These are phyloP conservation scores for Aphelocoma californica DNA, from an alignment of 2,797 vertebrate genomes.

Conservation along the genomic window DNA sequence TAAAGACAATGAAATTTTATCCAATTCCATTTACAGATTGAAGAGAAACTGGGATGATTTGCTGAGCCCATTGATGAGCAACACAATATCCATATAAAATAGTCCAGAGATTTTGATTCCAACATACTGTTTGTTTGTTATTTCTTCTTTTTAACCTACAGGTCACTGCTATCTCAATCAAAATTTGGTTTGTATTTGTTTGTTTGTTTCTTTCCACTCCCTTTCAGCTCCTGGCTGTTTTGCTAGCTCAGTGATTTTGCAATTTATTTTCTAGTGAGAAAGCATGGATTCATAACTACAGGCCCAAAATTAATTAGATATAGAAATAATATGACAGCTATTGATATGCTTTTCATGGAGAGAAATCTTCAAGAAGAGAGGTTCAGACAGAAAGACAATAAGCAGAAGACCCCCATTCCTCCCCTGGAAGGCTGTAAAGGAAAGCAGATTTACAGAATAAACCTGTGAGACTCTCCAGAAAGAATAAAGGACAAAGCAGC, in stretches of 20 bases:
- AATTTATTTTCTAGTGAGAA: neutral
- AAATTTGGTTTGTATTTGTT: neutral
- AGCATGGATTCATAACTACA: neutral
- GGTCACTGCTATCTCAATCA: neutral
- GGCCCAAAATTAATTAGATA: neutral
- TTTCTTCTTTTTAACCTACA: neutral
- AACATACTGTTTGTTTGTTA: neutral
- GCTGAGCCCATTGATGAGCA: neutral
- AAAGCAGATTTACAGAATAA: neutral
- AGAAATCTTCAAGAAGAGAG: neutral
- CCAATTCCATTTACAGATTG: neutral
- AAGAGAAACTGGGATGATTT: neutral
- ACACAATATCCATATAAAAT: neutral
- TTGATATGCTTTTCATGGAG: neutral
- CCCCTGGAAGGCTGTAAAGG: neutral
- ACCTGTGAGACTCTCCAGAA: neutral
- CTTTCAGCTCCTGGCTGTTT: neutral
- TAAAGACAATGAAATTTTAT: neutral
- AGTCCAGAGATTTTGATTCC: neutral
- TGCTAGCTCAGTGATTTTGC: neutral
- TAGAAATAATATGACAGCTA: neutral
- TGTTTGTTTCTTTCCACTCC: neutral
- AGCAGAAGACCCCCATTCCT: neutral
- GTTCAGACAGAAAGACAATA: neutral
- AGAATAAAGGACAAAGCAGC: neutral